phyloP scores from a whole-genome alignment of 2,113 vertebrate genomes.

The Tamias sibiricus region DNA sequence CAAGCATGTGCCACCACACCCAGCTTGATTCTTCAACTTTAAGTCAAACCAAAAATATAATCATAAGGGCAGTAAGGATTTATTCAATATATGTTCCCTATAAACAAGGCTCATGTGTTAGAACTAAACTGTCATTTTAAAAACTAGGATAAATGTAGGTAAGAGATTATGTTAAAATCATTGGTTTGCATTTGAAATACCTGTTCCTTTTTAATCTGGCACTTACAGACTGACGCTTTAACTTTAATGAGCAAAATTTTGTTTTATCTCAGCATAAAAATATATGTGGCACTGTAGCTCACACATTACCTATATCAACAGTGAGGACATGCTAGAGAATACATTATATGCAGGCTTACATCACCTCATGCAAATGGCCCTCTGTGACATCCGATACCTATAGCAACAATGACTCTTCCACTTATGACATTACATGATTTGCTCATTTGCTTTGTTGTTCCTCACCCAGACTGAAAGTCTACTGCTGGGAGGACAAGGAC shows the following conservation, averaged over 20 bases:
- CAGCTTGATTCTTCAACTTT: not conserved
- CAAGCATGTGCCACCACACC: too few species aligned
- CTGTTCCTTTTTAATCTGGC: not conserved
- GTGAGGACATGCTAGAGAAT: not conserved
- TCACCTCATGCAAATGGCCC: not conserved
- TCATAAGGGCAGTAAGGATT: not conserved
- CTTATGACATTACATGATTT: not conserved
- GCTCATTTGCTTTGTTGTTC: not conserved
- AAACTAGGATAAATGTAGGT: not conserved
- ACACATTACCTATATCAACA: not conserved
- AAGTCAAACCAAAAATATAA: slow-evolving; percentile 44
- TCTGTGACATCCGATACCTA: not conserved
- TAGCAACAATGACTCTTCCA: not conserved
- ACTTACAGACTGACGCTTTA: not conserved
- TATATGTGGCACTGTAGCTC: not conserved
- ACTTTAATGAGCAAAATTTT: slow-evolving; percentile 3
- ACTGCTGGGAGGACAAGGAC: not conserved
- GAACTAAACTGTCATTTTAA: slow-evolving; percentile 37
- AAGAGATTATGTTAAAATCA: not conserved
- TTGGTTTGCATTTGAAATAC: not conserved
- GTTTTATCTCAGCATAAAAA: not conserved
- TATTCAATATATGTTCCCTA: not conserved
- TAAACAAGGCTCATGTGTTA: not conserved
- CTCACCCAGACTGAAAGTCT: not conserved
- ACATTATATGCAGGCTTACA: fast-evolving